Conservation (phyloP, 2,797 vertebrate genomes). For the Tauraco hartlaubi region DNA sequence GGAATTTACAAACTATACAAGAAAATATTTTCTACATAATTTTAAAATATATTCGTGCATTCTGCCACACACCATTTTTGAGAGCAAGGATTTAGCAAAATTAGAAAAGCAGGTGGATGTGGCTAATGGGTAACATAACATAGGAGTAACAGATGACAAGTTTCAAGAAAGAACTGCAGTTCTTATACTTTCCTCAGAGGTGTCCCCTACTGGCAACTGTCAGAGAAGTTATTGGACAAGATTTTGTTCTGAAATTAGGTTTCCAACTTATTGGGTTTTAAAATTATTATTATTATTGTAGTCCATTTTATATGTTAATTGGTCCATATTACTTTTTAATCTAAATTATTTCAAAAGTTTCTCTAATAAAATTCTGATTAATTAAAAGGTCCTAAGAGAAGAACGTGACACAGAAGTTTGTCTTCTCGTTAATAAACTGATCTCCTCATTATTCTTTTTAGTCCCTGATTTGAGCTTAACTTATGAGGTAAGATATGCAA, state of each 20-base stretch:
- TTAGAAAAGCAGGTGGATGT: neutral
- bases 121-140: neutral
- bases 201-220: neutral
- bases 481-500: neutral
- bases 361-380: neutral
- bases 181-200: neutral
- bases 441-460: neutral
- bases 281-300: neutral
- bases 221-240: neutral
- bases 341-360: neutral
- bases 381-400: neutral
- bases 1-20: neutral
- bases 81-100: neutral
- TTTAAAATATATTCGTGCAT: neutral
- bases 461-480: neutral
- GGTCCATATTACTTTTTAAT: neutral
- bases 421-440: neutral
- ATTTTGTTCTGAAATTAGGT: neutral
- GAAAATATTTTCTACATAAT: neutral
- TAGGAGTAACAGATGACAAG: neutral
- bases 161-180: neutral
- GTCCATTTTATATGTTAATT: neutral
- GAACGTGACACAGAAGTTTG: neutral
- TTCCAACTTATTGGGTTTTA: neutral
- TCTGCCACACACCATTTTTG: neutral